phyloP scores from a whole-genome alignment of 2,113 vertebrate genomes.

The Larimichthys crocea region DNA sequence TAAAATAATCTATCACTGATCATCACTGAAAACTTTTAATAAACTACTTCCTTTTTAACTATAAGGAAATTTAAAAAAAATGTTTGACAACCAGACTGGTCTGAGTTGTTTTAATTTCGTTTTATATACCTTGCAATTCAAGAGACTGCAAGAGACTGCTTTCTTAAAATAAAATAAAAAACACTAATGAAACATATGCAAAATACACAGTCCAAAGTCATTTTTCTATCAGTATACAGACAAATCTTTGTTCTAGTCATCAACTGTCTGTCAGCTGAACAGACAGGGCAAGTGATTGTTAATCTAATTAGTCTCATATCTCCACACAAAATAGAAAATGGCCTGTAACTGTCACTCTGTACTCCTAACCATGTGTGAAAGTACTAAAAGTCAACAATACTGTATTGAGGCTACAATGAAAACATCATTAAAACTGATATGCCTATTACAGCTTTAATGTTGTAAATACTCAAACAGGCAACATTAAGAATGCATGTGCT shows the following conservation, averaged over 20 bases:
- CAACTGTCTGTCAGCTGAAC: neutral
- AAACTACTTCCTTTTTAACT: too few relatives aligned
- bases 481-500: neutral
- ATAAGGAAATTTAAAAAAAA: neutral
- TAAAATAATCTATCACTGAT: neutral
- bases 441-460: neutral
- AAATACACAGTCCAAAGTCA: neutral
- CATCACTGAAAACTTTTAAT: neutral
- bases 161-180: neutral
- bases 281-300: neutral
- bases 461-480: neutral
- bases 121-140: neutral
- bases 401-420: constrained; percentile 3
- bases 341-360: neutral
- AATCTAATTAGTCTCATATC: neutral
- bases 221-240: neutral
- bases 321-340: neutral
- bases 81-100: neutral
- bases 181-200: neutral
- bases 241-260: neutral
- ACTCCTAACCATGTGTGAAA: neutral
- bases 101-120: neutral
- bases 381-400: neutral
- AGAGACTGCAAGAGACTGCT: too few relatives aligned
- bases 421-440: neutral